phyloP scores from a whole-genome alignment of 2,888 invertebrate species.

The Drosophila longiperda region DNA sequence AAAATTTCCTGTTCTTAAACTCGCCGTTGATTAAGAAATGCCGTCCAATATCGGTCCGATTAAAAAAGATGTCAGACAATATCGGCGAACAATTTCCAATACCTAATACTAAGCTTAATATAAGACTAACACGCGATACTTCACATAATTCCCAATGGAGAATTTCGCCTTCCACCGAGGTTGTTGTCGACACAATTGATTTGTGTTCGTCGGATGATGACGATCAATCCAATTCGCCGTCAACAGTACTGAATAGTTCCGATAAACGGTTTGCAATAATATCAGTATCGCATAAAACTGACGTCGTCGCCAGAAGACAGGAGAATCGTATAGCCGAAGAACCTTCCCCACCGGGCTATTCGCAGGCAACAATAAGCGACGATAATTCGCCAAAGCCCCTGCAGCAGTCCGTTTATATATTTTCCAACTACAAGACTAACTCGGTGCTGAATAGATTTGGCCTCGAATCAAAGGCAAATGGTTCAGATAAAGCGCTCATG shows the following conservation, averaged over 20 bases:
- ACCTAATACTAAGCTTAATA: conserved; percentile 79
- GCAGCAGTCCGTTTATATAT: conserved; percentile 83
- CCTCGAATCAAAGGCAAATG: conserved; percentile 54
- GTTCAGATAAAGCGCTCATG: conserved; percentile 44
- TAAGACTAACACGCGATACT: conserved; percentile 83
- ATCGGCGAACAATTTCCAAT: conserved; percentile 68
- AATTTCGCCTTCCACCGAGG: conserved; percentile 82
- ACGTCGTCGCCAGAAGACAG: conserved; percentile 34
- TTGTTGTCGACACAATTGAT: conserved; percentile 87
- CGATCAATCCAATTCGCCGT: conserved; percentile 29
- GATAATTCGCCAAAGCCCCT: conserved; percentile 77
- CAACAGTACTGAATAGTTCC: conserved; percentile 35
- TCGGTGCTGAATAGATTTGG: conserved; percentile 69
- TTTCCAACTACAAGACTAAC: conserved; percentile 82
- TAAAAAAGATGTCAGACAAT: conserved; percentile 82
- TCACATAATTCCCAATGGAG: conserved; percentile 83
- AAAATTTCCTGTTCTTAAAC: conserved; percentile 83
- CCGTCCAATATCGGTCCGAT: conserved; percentile 83
- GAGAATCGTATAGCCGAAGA: conserved; percentile 21
- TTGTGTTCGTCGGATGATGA: conserved; percentile 90
- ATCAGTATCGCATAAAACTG: conserved; percentile 50
- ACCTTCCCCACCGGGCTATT: conserved; percentile 33
- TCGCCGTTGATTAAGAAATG: conserved; percentile 83
- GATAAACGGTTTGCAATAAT: conserved; percentile 44
- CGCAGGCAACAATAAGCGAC: conserved; percentile 33